Base-by-base conservation (phyloP, 2,797 vertebrate species). In the Diplodus sargus region DNA sequence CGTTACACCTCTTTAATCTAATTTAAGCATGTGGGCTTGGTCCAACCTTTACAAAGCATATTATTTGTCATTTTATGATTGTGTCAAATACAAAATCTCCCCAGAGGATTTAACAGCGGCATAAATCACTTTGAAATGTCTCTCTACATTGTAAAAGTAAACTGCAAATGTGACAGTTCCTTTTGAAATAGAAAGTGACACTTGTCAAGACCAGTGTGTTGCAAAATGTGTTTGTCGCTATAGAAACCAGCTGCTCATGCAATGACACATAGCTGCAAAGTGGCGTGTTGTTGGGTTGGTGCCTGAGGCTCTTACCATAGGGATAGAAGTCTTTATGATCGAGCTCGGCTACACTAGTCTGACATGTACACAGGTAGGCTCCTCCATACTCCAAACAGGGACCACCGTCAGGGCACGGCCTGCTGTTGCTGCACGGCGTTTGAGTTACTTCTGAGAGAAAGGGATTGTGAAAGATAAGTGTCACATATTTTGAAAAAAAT, bases 311-410 rank as follows among this genome's bases (percentile, higher is more conserved):
- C 95, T 95, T 95, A 96, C 95, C 95, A 95, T 94, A 94, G 82
- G 94, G 92, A 76, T 95, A 94, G 83, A 94, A 90, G 87, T 95
- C 94, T 70, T 90, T 95, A 43, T 89, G 91, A 75, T 95, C 95
- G 1, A 92, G 79, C 23, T 96, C 95, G 10, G 71, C 61, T 59
- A 52, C 88, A 9, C 94, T 94, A 0, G 97, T 97, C 93, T 98
- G 97, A 91, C 98, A 99, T 48, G 98, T 97, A 0, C 98, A 99
- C 49, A 98, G 96, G 91, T 98, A 98, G 66, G 96, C 95, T 52
- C 98, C 98, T 0, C 96, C 96, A 0, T 98, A 97, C 86, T 99
- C 98, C 95, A 98, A 94, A 91, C 98, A 99, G 3, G 98, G 97
- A 20, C 97, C 97, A 0, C 98, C 97, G 0, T 98, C 97, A 0